Base-by-base conservation (phyloP, 1,140 invertebrate species). In the Rhyacophila brunnea region DNA sequence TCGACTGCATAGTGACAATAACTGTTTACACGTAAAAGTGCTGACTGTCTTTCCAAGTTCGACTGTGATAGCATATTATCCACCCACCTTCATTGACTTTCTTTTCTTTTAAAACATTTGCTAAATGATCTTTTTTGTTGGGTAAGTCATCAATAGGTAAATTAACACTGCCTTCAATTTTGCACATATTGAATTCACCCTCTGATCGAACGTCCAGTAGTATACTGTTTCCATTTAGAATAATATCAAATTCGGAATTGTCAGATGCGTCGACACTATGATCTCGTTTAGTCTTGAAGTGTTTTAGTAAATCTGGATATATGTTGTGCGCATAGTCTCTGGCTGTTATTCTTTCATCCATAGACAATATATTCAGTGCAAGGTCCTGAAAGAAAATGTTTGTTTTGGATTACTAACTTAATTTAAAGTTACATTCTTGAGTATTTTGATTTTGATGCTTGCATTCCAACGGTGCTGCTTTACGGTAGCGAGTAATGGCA, bases 141-240 rank as follows among this genome's bases (percentile, higher is more conserved):
- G 42, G 35, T 5, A 65, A 35, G 47, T 47, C 38, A 18, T 57
- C 50, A 2, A 60, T 58, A 0, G 58, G 55, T 11, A 47, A 35
- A 54, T 60, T 65, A 1, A 60, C 23, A 14, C 43, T 58, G 18
- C 48, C 55, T 43, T 57, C 14, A 13, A 65, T 53, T 15, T 60
- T 52, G 32, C 58, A 65, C 53, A 65, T 53, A 18, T 65, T 54
- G 38, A 60, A 65, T 45, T 65, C 58, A 10, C 49, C 58, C 5
- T 42, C 40, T 5, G 62, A 58, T 49, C 62, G 19, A 4, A 65
- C 62, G 32, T 65, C 62, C 7, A 65, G 38, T 14, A 60, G 36
- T 14, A 57, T 42, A 17, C n/a, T 45, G 11, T 48, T 32, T 3
- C 28, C 48, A 17, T 13, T 28, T 3, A 28, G 3, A 9, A 9